Percentiles rank a stretch among this genome's conserved stretches.
phyloP scores from a whole-genome alignment of 2,888 invertebrate species.

The Cryptus armator region DNA sequence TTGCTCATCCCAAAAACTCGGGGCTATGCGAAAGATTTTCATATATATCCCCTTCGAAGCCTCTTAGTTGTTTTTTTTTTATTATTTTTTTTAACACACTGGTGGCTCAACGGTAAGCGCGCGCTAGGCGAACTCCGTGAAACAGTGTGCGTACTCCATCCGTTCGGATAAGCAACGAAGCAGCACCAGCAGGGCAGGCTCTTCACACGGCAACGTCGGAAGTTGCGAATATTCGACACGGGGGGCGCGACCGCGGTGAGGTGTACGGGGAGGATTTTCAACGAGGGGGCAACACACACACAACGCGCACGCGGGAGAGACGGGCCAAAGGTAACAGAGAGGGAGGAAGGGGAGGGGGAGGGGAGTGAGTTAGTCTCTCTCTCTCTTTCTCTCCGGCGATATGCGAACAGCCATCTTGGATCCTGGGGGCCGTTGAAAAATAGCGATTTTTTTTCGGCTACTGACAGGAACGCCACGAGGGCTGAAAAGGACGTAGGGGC shows the following conservation, averaged over 20 bases:
- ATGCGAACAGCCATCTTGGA: slow-evolving; percentile 82
- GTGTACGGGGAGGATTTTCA: slow-evolving; percentile 25
- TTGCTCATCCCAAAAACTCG: slow-evolving; percentile 40
- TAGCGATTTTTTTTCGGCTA: slow-evolving; percentile 76
- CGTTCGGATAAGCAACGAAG: background rate
- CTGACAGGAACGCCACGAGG: slow-evolving; percentile 78
- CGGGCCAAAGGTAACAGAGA: slow-evolving; percentile 56
- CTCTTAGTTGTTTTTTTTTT: slow-evolving; percentile 5
- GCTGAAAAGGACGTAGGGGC: slow-evolving; percentile 38
- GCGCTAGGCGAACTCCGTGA: no score
- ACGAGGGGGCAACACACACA: slow-evolving; percentile 30
- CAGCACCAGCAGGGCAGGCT: slow-evolving; percentile 59
- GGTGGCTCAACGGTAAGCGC: no score
- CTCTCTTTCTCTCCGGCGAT: slow-evolving; percentile 74
- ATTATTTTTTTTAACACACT: background rate
- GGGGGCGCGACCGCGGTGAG: slow-evolving; percentile 53
- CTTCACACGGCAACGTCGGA: slow-evolving; percentile 73
- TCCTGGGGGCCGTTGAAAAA: slow-evolving; percentile 82
- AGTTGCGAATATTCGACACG: slow-evolving; percentile 69
- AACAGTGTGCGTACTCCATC: background rate
- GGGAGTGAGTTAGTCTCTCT: slow-evolving; percentile 67
- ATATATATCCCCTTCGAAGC: slow-evolving; percentile 27
- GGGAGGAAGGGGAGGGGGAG: slow-evolving; percentile 47
- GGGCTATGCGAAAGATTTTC: background rate
- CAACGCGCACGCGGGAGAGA: slow-evolving; percentile 47